These are phyloP conservation scores for Pampusana beccarii DNA, from an alignment of 2,113 vertebrate genomes.

Conservation along the genomic window DNA sequence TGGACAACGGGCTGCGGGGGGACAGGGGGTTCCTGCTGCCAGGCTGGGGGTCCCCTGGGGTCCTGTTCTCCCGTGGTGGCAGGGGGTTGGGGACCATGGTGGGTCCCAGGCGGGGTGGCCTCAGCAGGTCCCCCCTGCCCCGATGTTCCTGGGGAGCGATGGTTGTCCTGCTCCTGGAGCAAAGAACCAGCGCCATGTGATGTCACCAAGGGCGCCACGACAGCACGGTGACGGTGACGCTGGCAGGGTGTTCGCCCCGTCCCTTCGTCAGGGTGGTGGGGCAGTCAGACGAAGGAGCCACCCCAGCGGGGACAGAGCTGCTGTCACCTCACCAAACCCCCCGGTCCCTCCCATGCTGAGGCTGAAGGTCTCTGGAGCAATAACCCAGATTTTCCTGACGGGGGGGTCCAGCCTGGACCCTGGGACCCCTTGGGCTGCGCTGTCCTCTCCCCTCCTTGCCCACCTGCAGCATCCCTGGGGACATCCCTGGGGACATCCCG, in stretches of 20 bases:
- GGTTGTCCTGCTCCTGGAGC: not conserved
- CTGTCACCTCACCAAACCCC: not conserved
- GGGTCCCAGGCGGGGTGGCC: not conserved
- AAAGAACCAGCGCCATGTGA: rapidly evolving
- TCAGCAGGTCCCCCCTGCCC: rapidly evolving
- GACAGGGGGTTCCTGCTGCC: rapidly evolving
- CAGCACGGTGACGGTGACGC: not conserved
- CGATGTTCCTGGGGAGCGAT: not conserved
- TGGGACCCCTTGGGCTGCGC: rapidly evolving
- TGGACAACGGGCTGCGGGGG: rapidly evolving
- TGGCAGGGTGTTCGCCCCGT: not conserved
- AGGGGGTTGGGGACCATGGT: not conserved
- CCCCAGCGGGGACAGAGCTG: not conserved
- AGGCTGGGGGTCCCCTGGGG: rapidly evolving
- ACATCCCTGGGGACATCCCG: not conserved
- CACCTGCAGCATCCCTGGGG: not conserved
- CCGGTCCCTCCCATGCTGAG: rapidly evolving
- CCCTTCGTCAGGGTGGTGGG: not conserved
- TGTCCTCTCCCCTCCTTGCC: not conserved
- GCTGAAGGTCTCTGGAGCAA: not conserved
- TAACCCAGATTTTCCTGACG: not conserved
- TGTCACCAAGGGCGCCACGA: not conserved
- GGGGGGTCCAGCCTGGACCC: not conserved
- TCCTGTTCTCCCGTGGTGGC: not conserved
- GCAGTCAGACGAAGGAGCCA: not conserved